phyloP scores from a whole-genome alignment of 2,888 invertebrate species.

The Drosophila incognita region DNA sequence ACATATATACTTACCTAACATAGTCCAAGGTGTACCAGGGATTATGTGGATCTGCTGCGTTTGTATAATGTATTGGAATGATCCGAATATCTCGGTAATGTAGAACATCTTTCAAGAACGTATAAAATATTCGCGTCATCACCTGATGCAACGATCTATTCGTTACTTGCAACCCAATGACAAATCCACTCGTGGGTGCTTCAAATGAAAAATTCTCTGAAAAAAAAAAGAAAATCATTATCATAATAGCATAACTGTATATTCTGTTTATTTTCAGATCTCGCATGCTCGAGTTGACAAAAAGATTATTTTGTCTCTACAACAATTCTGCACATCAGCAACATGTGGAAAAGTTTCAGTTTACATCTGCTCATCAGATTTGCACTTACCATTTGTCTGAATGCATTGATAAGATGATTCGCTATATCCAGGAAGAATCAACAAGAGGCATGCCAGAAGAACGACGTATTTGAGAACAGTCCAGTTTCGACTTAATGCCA shows the following conservation, averaged over 20 bases:
- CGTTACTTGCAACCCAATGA: slow-evolving; percentile 86
- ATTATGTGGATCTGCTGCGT: slow-evolving; percentile 33
- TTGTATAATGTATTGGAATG: slow-evolving; percentile 70
- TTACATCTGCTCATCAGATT: neutral
- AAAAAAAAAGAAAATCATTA: neutral
- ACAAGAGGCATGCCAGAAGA: slow-evolving; percentile 7
- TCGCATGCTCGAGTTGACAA: neutral
- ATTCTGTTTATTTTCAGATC: neutral
- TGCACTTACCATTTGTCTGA: slow-evolving; percentile 25
- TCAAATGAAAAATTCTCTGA: slow-evolving; percentile 24
- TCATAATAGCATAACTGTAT: neutral
- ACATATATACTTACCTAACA: slow-evolving; percentile 56
- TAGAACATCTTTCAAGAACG: slow-evolving; percentile 86
- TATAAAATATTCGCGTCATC: slow-evolving; percentile 87
- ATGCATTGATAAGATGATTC: slow-evolving; percentile 24
- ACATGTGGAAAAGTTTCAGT: neutral
- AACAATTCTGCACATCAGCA: slow-evolving; percentile 4
- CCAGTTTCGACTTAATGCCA: slow-evolving; percentile 16
- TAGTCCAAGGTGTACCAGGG: slow-evolving; percentile 48
- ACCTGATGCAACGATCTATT: slow-evolving; percentile 87
- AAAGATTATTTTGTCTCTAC: neutral
- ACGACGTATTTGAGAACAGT: neutral
- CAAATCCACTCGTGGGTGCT: slow-evolving; percentile 9
- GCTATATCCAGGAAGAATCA: slow-evolving; percentile 7
- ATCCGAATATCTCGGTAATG: slow-evolving; percentile 85